Conservation (phyloP, 2,797 vertebrate species). For the Centroberyx gerrardi region DNA sequence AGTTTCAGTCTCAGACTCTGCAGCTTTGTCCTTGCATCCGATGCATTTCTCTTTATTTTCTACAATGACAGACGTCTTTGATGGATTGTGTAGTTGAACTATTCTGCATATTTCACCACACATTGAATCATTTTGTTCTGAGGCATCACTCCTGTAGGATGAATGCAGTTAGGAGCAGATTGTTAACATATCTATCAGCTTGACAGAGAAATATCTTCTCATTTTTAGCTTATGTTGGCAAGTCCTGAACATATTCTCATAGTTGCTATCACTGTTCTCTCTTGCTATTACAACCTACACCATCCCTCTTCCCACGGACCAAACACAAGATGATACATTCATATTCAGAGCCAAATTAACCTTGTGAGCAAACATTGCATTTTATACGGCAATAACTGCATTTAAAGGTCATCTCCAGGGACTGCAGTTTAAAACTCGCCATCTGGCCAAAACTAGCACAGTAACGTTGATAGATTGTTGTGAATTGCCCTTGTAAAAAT, state of each 20-base stretch:
- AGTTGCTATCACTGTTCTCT: too few species aligned
- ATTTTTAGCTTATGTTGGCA: too few species aligned
- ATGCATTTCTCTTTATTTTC: neutral
- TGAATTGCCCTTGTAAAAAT: constrained; percentile 7
- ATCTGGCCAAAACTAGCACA: neutral
- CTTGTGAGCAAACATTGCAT: neutral
- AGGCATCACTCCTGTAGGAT: neutral
- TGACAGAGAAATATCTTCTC: neutral
- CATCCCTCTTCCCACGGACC: too few species aligned
- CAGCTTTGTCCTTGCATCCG: neutral
- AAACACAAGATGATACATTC: neutral
- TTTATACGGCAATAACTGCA: neutral
- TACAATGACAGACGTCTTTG: neutral
- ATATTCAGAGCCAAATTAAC: neutral
- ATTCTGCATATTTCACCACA: too few species aligned
- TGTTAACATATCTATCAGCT: neutral
- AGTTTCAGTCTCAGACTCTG: constrained; percentile 6
- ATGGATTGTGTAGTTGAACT: too few species aligned
- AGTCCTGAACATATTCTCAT: too few species aligned
- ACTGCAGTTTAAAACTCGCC: neutral
- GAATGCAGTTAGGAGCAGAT: neutral
- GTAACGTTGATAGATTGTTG: constrained; percentile 4
- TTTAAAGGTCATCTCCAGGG: constrained; percentile 18
- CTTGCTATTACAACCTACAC: too few species aligned
- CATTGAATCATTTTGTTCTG: neutral